Percentiles rank a stretch among this genome's conserved stretches.
Conservation (phyloP, 2,888 invertebrate species). For the Sceliomorpha sp. region DNA sequence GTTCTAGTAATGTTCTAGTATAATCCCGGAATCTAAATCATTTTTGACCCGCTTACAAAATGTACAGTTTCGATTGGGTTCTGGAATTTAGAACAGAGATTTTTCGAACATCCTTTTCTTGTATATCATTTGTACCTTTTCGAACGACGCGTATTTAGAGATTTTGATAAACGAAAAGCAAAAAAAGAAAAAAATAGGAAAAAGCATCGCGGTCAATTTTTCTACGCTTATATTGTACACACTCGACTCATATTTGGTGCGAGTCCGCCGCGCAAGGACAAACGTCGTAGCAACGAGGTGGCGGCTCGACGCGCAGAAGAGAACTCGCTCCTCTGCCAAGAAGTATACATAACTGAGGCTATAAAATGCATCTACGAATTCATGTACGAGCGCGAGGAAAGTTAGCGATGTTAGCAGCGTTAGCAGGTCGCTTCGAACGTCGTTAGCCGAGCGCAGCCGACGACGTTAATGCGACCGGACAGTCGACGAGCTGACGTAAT, state of each 20-base stretch:
- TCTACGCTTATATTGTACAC: slow-evolving; percentile 48
- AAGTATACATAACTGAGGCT: slow-evolving; percentile 56
- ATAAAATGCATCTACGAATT: slow-evolving; percentile 53
- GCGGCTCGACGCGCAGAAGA: slow-evolving; percentile 21
- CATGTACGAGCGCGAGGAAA: slow-evolving; percentile 41
- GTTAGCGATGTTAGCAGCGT: slow-evolving; percentile 11
- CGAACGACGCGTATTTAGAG: no score
- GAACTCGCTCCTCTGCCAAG: slow-evolving; percentile 47
- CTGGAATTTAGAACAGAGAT: no score
- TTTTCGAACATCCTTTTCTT: no score
- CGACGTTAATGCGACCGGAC: slow-evolving; percentile 30
- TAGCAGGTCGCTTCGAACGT: slow-evolving; percentile 25
- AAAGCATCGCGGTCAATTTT: slow-evolving; percentile 28
- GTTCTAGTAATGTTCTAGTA: no score
- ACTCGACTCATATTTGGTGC: slow-evolving; percentile 41
- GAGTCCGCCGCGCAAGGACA: slow-evolving; percentile 44
- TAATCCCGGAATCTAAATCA: no score
- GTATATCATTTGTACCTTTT: no score
- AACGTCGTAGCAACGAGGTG: slow-evolving; percentile 47
- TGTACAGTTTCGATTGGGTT: no score
- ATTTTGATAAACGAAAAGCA: no score
- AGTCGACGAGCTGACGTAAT: slow-evolving; percentile 39
- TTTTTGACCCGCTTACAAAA: no score
- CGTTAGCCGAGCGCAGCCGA: background rate
- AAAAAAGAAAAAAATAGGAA: slow-evolving; percentile 2